Percentiles rank a stretch among this genome's conserved stretches.
These are phyloP conservation scores for Octomys mimax DNA, from an alignment of 2,797 vertebrate species.

Conservation along the genomic window DNA sequence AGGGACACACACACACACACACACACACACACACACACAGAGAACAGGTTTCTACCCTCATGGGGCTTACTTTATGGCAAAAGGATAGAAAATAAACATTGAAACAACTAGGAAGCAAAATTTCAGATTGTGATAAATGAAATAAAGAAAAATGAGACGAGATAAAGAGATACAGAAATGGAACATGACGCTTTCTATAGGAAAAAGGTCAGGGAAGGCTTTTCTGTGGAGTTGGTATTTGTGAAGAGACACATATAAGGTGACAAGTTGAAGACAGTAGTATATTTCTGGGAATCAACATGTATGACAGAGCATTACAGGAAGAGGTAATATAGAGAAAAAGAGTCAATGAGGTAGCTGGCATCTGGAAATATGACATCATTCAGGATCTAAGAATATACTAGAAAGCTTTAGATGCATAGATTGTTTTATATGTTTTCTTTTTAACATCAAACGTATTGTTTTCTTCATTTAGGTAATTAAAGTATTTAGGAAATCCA, in stretches of 20 bases:
- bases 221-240: not conserved
- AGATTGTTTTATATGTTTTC: constrained; percentile 36
- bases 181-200: not conserved
- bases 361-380: not conserved
- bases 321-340: constrained; percentile 42
- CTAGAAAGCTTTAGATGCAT: constrained; percentile 34
- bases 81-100: not conserved
- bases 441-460: not conserved
- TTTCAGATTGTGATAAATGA: constrained; percentile 32
- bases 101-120: not conserved
- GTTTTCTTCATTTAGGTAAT: fast-evolving
- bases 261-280: constrained; percentile 35
- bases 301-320: constrained; percentile 4
- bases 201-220: not conserved
- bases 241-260: constrained; percentile 2
- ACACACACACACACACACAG: too few species aligned
- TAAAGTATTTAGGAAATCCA: constrained; percentile 42
- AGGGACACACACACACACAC: too few species aligned
- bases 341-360: constrained; percentile 5
- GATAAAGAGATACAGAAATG: not conserved
- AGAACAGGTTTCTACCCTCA: not conserved
- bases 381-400: constrained; percentile 31
- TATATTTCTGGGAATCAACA: constrained; percentile 44
- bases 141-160: not conserved
- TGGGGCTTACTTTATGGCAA: not conserved